These are phyloP conservation scores for Drosophila fulvimacula DNA, from an alignment of 2,888 invertebrate genomes.

Conservation along the genomic window DNA sequence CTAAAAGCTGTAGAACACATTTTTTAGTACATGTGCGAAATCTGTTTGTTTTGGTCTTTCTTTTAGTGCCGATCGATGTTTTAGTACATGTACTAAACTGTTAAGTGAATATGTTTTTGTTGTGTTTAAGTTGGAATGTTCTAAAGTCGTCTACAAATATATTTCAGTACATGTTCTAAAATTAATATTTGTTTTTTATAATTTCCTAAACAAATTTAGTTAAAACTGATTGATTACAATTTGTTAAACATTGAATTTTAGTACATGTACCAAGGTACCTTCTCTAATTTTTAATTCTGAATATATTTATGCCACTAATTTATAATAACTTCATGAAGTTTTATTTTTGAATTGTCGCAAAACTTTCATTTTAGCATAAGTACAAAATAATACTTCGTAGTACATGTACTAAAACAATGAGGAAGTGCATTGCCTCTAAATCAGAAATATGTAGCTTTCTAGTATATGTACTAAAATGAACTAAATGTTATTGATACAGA, in stretches of 20 bases:
- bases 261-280: conserved; percentile 1
- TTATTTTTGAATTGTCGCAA: too few species aligned
- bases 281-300: too few species aligned
- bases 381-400: too few species aligned
- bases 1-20: background rate
- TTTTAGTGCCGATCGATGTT: background rate
- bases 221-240: background rate
- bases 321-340: too few species aligned
- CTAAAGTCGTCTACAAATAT: background rate
- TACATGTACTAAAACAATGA: background rate
- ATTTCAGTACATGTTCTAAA: background rate
- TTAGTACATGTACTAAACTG: conserved; percentile 13
- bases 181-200: background rate
- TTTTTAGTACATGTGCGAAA: conserved; percentile 2
- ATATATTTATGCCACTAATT: too few species aligned
- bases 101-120: background rate
- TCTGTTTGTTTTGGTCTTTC: background rate
- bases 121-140: background rate
- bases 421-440: background rate
- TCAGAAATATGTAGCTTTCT: background rate
- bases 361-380: background rate
- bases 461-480: background rate
- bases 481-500: background rate
- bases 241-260: background rate
- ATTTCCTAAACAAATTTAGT: background rate